A percentile compares a stretch with the other conserved stretches of the same genome.
Conservation (phyloP, 1,140 invertebrate species). For the Leptestheria dahalacensis region DNA sequence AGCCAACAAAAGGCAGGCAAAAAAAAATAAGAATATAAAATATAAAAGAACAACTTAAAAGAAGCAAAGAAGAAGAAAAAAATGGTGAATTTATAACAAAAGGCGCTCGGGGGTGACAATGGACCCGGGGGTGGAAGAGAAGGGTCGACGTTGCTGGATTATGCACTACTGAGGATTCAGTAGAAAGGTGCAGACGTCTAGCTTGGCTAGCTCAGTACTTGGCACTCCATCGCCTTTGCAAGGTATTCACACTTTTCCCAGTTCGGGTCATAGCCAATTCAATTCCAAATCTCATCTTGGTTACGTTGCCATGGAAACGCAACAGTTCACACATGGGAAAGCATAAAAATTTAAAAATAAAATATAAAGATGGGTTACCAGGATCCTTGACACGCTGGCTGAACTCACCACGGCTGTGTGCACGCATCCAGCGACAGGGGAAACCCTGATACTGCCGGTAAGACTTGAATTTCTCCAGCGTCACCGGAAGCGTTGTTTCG, state of each 20-base stretch:
- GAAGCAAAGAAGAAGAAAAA: too few species aligned
- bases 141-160: neutral
- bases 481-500: neutral
- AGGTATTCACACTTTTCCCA: neutral
- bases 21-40: too few species aligned
- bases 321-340: neutral
- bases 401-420: too few species aligned
- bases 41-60: too few species aligned
- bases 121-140: neutral
- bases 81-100: too few species aligned
- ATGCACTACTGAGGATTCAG: neutral
- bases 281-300: neutral
- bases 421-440: too few species aligned
- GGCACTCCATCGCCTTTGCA: neutral
- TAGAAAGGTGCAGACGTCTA: neutral
- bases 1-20: too few species aligned
- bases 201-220: neutral
- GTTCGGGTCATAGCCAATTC: neutral
- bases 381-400: neutral
- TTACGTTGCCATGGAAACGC: neutral
- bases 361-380: neutral
- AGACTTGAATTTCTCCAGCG: neutral
- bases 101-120: too few species aligned
- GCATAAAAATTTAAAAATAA: neutral
- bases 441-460: too few species aligned